Conservation (phyloP, 2,888 invertebrate genomes). For the Macrosiphum euphorbiae region DNA sequence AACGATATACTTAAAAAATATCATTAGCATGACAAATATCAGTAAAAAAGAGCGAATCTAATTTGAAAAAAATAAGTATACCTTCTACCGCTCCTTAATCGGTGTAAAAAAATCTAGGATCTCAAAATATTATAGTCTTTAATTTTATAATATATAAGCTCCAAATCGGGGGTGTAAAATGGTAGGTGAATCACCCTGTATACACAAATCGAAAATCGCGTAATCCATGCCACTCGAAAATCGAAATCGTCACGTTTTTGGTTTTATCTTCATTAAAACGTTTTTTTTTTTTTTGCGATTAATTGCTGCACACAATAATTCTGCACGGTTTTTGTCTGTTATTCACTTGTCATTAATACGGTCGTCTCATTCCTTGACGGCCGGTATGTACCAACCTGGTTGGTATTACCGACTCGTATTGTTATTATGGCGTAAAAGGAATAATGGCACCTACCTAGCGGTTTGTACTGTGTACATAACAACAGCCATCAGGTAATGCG, state of each 20-base stretch:
- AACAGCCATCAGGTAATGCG: background rate
- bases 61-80: background rate
- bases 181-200: background rate
- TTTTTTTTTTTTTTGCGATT: background rate
- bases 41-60: background rate
- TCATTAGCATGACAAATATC: background rate
- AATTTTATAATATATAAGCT: too few species aligned
- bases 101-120: background rate
- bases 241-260: background rate
- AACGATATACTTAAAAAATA: background rate
- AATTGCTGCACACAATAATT: background rate
- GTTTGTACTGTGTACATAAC: background rate
- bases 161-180: background rate
- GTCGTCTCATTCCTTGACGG: background rate
- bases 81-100: background rate
- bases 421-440: too few species aligned
- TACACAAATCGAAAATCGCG: background rate
- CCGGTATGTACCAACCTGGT: background rate
- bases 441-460: background rate
- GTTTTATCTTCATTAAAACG: background rate
- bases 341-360: background rate
- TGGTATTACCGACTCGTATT: too few species aligned
- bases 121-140: background rate
- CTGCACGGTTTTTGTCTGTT: background rate
- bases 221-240: background rate